Evolutionary conservation across 2,797 vertebrate genomes (phyloP), one percentile per base, ranked within the genome.

Genomic region (Hoplostethus mediterraneus): DNA sequence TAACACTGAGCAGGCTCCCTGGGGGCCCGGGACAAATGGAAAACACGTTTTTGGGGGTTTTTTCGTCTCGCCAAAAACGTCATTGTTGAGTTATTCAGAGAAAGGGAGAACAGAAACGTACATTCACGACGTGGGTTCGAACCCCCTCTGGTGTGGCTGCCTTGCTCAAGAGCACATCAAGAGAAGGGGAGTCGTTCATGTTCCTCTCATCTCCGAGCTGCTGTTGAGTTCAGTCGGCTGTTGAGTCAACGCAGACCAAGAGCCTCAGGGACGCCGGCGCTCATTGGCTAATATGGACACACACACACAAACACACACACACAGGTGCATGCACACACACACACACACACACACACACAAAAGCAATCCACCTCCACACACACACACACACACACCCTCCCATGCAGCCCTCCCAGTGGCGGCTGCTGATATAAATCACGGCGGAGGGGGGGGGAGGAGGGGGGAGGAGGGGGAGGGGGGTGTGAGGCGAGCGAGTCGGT

Each of bases 401-500:
- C 61, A 60, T 70, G 52, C 42, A 45, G 28, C 60, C 28, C 56
- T 25, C 53, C 47, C 59, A 1, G n/a, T 12, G 51, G 45, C 4
- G 59, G 47, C 72, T 30, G 80, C 81, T 80, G 79, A 80, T 86
- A 93, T 93, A 90, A 92, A 92, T 92, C 87, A 92, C 82, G 17
- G 4, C 54, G 66, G 75, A 31, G 71, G 87, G 58, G 71, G 87
- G 58, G 81, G 92, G 63, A 84, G 49, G 80, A 40, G 63, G 84
- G 49, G 80, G 75, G 16, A 0, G 38, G 59, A 1, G 61, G 25
- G 17, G 5, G 47, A 36, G 55, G 31, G 30, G 47, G 48, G 42
- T 63, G 28, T 53, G 44, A 33, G 66, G 2, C 93, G 92, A 93
- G 94, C 89, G 92, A 92, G 93, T 92, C 85, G 92, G 91, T 91